phyloP scores from a whole-genome alignment of 2,113 vertebrate species.

The Salvelinus sp. region DNA sequence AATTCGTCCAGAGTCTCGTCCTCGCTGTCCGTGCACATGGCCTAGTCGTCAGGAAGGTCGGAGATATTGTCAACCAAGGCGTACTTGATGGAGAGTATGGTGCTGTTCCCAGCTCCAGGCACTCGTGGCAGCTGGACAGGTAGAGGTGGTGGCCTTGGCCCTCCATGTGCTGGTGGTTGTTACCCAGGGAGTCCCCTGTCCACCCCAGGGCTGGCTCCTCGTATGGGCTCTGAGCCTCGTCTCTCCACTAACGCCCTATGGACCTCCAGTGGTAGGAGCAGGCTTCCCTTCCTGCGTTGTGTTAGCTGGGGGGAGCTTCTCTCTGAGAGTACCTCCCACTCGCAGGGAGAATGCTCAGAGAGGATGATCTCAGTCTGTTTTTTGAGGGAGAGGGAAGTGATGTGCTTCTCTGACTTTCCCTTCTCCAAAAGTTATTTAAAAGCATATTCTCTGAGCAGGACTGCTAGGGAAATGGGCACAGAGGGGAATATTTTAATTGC shows the following conservation, averaged over 20 bases:
- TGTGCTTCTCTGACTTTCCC: constrained; percentile 17
- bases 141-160: constrained; percentile 78
- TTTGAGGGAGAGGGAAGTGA: neutral
- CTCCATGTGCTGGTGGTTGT: constrained; percentile 63
- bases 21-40: neutral
- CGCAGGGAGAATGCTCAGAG: constrained; percentile 7
- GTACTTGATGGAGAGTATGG: constrained; percentile 87
- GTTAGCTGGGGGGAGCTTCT: neutral
- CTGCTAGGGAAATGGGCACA: constrained; percentile 69
- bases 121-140: constrained; percentile 90
- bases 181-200: constrained; percentile 13
- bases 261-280: constrained; percentile 23
- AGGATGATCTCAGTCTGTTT: neutral
- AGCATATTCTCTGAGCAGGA: constrained; percentile 76
- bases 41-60: constrained; percentile 77
- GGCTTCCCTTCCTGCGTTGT: constrained; percentile 41
- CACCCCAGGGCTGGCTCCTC: constrained; percentile 8
- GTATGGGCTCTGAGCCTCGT: constrained; percentile 49
- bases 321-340: neutral
- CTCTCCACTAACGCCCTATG: constrained; percentile 39
- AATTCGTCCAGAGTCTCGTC: constrained; percentile 42
- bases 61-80: constrained; percentile 88
- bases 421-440: constrained; percentile 65
- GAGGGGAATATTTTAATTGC: constrained; percentile 1
- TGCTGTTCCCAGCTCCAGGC: constrained; percentile 88